Base-by-base conservation (phyloP, 2,797 vertebrate genomes). In the Bovichtus variegatus region DNA sequence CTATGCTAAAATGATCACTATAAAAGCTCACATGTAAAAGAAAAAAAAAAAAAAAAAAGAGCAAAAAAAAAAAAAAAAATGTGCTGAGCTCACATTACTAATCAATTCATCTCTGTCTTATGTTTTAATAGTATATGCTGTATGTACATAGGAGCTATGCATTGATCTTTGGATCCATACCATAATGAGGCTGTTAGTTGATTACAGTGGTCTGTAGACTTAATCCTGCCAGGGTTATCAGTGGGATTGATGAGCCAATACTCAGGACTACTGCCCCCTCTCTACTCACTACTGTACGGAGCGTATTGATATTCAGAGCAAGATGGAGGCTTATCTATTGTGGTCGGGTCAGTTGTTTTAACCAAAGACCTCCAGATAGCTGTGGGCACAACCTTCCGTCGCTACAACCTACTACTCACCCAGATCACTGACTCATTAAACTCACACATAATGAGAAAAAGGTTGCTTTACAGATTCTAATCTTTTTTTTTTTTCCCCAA, bases 91-190 rank as follows among this genome's bases (percentile, higher is more conserved):
- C 76, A 81, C 80, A 70, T 73, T 77, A 40, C 62, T 62, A 83
- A 81, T 90, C 75, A 81, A 84, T 92, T 81, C 76, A 82, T 89
- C 89, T 77, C 55, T 76, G 71, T 81, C 73, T 81, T 68, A 36
- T 67, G 68, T 85, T 89, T 87, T 89, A 92, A 91, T 90, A 91
- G 80, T 61, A 65, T 85, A 81, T 79, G 89, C 85, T 73, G 90
- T 89, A 87, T 83, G 85, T 92, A 85, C 89, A 84, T 57, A 82
- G 76, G 71, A 85, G 82, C 72, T 64, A 65, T 76, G 74, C 85
- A 96, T 94, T 90, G 94, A 96, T 95, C 91, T 87, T 83, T 77
- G 87, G 87, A 94, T 94, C 92, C 66, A 93, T 95, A 93, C 77
- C 85, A 81, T 92, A 95, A 94, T 93, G 92, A 92, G 91, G 80